Evolutionary conservation across 2,797 vertebrate species (phyloP).

Genomic region (Peromyscus aztecus): DNA sequence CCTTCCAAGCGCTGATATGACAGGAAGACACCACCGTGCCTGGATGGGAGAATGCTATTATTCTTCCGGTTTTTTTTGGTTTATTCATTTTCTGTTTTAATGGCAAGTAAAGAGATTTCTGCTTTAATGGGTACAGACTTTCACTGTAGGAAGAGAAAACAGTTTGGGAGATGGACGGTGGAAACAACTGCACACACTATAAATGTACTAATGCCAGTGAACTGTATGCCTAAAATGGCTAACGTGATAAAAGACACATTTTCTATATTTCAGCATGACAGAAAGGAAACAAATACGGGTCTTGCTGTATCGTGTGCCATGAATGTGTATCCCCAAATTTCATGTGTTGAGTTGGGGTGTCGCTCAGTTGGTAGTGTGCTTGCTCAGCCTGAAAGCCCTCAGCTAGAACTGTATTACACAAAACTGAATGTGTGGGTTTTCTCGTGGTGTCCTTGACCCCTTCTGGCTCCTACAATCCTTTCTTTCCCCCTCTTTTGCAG

Average conservation of each 20-base stretch:
- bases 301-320: neutral
- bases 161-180: neutral
- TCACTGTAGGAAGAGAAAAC: neutral
- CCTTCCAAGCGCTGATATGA: neutral
- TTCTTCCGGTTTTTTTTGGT: neutral
- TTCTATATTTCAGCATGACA: neutral
- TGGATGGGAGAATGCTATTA: neutral
- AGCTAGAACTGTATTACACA: neutral
- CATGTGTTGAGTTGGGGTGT: neutral
- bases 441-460: neutral
- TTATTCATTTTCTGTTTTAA: conserved; percentile 19
- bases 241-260: neutral
- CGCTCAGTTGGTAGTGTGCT: neutral
- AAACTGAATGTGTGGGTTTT: neutral
- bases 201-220: neutral
- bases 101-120: neutral
- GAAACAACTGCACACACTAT: neutral
- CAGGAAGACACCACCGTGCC: neutral
- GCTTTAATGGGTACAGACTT: neutral
- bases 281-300: neutral
- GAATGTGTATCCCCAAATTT: neutral
- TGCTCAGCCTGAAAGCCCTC: neutral
- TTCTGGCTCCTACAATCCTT: neutral
- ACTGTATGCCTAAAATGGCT: neutral
- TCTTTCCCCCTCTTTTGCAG: too few species aligned